phyloP scores from a whole-genome alignment of 2,113 vertebrate genomes.

The Erythrocercus mccallii region DNA sequence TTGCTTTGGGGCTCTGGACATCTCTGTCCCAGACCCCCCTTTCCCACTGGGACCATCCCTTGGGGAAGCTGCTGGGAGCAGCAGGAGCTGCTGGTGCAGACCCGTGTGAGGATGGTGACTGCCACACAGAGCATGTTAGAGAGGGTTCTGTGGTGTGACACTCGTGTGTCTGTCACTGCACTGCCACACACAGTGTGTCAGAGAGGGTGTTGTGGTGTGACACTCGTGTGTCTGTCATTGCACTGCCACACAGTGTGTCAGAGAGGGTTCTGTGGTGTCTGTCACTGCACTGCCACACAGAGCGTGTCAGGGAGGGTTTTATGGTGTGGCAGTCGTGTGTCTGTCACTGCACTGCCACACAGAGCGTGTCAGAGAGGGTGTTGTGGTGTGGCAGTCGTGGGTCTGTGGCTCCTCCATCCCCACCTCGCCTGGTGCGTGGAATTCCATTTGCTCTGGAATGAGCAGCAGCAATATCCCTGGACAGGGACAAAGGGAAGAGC shows the following conservation, averaged over 20 bases:
- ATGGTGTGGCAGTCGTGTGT: too few species aligned
- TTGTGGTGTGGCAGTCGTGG: too few species aligned
- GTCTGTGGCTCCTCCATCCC: background rate
- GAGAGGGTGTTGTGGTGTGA: too few species aligned
- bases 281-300: too few species aligned
- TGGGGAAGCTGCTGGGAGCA: background rate
- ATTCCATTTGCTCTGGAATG: background rate
- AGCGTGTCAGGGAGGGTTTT: too few species aligned
- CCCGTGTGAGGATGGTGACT: rapidly evolving
- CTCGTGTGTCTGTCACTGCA: background rate
- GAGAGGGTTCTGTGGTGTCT: too few species aligned
- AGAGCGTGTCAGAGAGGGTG: too few species aligned
- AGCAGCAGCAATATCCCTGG: background rate
- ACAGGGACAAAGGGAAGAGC: background rate
- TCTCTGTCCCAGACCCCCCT: background rate
- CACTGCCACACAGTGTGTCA: too few species aligned
- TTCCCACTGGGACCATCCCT: background rate
- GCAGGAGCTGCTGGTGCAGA: background rate
- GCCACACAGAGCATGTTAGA: background rate
- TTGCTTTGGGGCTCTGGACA: background rate
- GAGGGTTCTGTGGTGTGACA: too few species aligned
- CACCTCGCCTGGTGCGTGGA: background rate
- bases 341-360: too few species aligned
- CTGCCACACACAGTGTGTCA: too few species aligned
- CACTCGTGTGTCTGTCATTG: too few species aligned